Evolutionary conservation across 2,113 vertebrate genomes (phyloP), one percentile per base, ranked within the genome.

Genomic region (Pimephales promelas): DNA sequence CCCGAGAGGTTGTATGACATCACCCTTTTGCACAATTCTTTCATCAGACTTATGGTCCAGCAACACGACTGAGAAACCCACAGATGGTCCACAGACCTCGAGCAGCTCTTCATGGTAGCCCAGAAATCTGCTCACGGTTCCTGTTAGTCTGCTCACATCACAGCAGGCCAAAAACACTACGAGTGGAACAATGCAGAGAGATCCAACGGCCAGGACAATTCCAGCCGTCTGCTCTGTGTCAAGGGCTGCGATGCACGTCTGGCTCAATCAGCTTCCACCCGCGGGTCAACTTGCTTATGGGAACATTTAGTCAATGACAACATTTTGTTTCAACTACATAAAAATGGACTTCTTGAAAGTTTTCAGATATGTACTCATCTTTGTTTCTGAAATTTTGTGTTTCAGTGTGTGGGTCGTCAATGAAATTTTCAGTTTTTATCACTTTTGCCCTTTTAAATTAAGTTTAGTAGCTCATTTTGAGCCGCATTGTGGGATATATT

Each of bases 11-110:
- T 87, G 83, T 81, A 86, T 93, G 91, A 93, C 90, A 85, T 93
- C 91, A 92, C 88, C 73, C 86, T 88, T 82, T 84, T 64, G 73
- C 86, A 66, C 85, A 86, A 91, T 92, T 90, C 87, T 82, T 91
- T 91, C 84, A 83, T 77, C 84, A 54, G 87, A 87, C 91, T 88
- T 84, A 84, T 81, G 87, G 83, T 85, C 81, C 73, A 61, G 72
- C 61, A 56, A 84, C 87, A 66, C 83, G 85, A 84, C 81, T 81
- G 64, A 90, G 90, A 91, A 88, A 92, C 7, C 73, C 85, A 90
- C 92, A 94, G 92, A 94, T 92, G 93, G 68, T 43, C 68, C 36
- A 18, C 40, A 36, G 31, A 45, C 31, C 36, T 71, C 68, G 20
- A 71, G 34, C 68, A 40, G 68, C 31, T 71, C 68, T 45, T 71